A percentile compares a stretch with the other conserved stretches of the same genome.
phyloP scores from a whole-genome alignment of 2,113 vertebrate species.

The Propithecus coquereli region DNA sequence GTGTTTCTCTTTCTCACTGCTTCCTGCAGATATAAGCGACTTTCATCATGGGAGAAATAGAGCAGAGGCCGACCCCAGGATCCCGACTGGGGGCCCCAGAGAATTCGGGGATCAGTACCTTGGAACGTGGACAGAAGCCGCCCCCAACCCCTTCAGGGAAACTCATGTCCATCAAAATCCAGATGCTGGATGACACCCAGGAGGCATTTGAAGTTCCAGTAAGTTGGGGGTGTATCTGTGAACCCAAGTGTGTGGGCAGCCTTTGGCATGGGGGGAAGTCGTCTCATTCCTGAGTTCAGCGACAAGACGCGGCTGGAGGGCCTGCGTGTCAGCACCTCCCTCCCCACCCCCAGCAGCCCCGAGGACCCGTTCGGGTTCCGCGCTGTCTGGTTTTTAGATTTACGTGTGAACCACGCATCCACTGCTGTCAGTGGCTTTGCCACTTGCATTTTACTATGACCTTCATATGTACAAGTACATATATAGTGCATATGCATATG shows the following conservation, averaged over 20 bases:
- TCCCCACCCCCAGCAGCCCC: rapidly evolving
- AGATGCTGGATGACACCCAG: conserved; percentile 96
- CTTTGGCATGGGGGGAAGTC: rapidly evolving
- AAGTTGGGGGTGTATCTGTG: conserved; percentile 76
- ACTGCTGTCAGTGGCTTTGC: too few relatives aligned
- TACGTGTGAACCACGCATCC: rapidly evolving
- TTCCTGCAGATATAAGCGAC: conserved; percentile 74
- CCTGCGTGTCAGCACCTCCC: too few relatives aligned
- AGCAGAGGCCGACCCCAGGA: conserved; percentile 89
- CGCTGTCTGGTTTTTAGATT: not conserved
- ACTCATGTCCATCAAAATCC: conserved; percentile 92
- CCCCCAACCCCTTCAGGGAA: conserved; percentile 92
- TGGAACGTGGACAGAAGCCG: conserved; percentile 93
- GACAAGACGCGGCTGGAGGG: rapidly evolving
- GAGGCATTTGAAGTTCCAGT: conserved; percentile 96
- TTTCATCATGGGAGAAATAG: conserved; percentile 91
- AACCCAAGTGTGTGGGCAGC: not conserved
- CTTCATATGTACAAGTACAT: not conserved
- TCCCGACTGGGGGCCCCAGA: conserved; percentile 93
- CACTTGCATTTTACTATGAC: not conserved
- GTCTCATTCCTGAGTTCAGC: rapidly evolving
- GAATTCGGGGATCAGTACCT: conserved; percentile 95
- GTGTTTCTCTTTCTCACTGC: conserved; percentile 38
- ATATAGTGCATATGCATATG: rapidly evolving
- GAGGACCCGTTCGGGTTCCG: not conserved